Evolutionary conservation across 2,888 invertebrate genomes (phyloP).

Genomic region (Auanema freiburgensis): DNA sequence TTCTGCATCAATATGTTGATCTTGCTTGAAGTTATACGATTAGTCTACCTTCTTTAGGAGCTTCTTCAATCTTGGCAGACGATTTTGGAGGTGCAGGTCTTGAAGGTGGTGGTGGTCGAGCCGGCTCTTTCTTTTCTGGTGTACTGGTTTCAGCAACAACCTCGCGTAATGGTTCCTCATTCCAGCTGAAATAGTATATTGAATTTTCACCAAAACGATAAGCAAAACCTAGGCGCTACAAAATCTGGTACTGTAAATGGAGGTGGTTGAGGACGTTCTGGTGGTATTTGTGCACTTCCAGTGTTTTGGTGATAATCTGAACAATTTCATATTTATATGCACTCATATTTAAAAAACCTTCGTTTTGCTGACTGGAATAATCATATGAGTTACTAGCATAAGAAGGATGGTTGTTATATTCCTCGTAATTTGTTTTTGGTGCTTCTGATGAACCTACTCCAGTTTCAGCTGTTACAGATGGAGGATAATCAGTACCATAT

Average conservation of each 20-base stretch:
- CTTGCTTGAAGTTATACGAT: slow-evolving; percentile 3
- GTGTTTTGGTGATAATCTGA: too few species aligned
- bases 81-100: slow-evolving; percentile 36
- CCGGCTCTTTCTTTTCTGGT: slow-evolving; percentile 11
- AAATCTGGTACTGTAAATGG: not conserved
- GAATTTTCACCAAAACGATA: not conserved
- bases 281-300: too few species aligned
- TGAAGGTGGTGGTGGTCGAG: slow-evolving; percentile 30
- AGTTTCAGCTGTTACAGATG: too few species aligned
- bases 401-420: too few species aligned
- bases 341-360: too few species aligned
- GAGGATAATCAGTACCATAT: too few species aligned
- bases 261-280: slow-evolving; percentile 12
- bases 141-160: not conserved
- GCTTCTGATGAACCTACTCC: too few species aligned
- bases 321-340: too few species aligned
- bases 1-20: not conserved
- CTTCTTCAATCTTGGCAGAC: slow-evolving; percentile 8
- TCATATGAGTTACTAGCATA: too few species aligned
- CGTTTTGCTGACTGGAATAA: too few species aligned
- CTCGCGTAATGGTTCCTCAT: not conserved
- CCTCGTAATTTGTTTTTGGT: too few species aligned
- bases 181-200: not conserved
- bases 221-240: too few species aligned
- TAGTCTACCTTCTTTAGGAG: not conserved